Base-by-base conservation (phyloP, 2,888 invertebrate species). In the Adelphocoris suturalis region DNA sequence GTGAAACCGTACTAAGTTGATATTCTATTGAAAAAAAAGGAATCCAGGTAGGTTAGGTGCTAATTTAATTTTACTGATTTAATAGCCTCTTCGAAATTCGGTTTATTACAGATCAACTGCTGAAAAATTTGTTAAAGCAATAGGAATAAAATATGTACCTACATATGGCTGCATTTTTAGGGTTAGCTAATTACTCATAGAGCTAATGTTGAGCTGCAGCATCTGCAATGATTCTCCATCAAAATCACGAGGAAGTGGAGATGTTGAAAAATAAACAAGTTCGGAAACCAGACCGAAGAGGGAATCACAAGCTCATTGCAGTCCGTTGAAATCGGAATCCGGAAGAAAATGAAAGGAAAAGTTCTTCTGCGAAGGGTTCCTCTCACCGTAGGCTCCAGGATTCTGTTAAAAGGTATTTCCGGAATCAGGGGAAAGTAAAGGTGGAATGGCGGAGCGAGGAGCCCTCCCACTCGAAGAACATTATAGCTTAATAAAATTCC, bases 401-500 rank as follows among this genome's bases (percentile, higher is more conserved):
- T 78, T 78, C 78, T 47, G 78, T 78, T 78, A 46, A 78, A 78
- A 78, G 78, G 78, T 78, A 78, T 78, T 78, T 78, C 78, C 78
- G 78, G 78, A 37, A 78, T 78, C 78, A 47, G 78, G 68, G 23
- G 68, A 68, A 68, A 23, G 68, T 68, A 68, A 78, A 78, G 47
- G 47, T 37, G 78, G 46, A 27, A 14, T 16, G 46, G 68, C 68
- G 23, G 68, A 23, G 0, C 0, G 68, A 0, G 68, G 68, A 9
- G 5, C 28, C 76, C 78, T 48, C 82, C 80, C 52, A 47, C 27
- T 82, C 82, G 52, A 23, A 82, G 82, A 82, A 52, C 82, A 82
- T 82, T 82, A 82, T 82, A 82, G 82, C 82, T 82, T 52, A 82
- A 82, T 82, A 82, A 82, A 82, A 82, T 82, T 82, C 82, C 27